A percentile compares a stretch with the other conserved stretches of the same genome.
Conservation (phyloP, 2,797 vertebrate species). For the Hippocampus kuda region DNA sequence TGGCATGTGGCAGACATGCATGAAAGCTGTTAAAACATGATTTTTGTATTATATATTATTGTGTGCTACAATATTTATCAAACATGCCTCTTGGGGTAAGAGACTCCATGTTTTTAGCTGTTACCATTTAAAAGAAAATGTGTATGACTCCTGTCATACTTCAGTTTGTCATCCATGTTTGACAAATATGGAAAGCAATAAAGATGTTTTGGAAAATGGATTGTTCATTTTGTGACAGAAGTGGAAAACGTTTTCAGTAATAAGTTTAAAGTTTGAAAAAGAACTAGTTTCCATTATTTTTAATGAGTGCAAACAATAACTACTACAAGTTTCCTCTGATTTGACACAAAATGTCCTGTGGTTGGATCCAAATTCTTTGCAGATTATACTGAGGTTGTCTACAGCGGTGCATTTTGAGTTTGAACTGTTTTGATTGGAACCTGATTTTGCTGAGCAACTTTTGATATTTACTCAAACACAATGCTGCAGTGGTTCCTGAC, state of each 20-base stretch:
- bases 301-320: no score
- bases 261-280: no score
- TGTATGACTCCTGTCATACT: slow-evolving; percentile 12
- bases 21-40: slow-evolving; percentile 13
- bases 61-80: slow-evolving; percentile 5
- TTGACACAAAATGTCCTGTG: neutral
- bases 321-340: neutral
- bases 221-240: neutral
- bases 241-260: neutral
- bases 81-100: neutral
- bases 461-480: neutral
- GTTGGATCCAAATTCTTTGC: neutral
- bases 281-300: no score
- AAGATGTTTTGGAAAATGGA: slow-evolving; percentile 16
- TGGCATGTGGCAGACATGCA: slow-evolving; percentile 5
- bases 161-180: slow-evolving; percentile 29
- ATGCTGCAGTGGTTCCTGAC: no score
- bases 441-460: neutral
- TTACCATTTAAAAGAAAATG: slow-evolving; percentile 21
- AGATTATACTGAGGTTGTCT: neutral
- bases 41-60: neutral
- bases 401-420: neutral
- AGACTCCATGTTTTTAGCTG: slow-evolving; percentile 5
- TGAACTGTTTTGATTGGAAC: neutral
- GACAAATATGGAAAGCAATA: slow-evolving; percentile 39